Percentiles rank a stretch among this genome's conserved stretches.
Evolutionary conservation across 1,140 invertebrate species (phyloP).

Genomic region (Helicoverpa armigera): DNA sequence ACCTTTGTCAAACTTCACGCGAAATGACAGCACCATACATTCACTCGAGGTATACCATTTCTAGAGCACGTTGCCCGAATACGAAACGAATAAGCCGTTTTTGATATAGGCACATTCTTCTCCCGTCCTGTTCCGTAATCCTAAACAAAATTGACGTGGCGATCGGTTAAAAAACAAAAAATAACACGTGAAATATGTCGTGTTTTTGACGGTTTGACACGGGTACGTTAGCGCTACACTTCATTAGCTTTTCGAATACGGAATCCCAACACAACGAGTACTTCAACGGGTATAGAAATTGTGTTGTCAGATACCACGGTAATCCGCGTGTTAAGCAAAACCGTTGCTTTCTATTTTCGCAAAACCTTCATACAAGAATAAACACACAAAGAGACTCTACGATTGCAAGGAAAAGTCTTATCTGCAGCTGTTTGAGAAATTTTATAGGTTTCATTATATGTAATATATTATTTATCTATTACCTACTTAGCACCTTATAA

Average conservation of each 20-base stretch:
- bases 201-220: conserved; percentile 83
- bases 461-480: no score
- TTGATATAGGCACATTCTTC: conserved; percentile 33
- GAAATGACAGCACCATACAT: conserved; percentile 66
- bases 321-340: conserved; percentile 18
- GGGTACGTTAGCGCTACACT: conserved; percentile 81
- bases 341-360: conserved; percentile 1
- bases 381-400: conserved; percentile 7
- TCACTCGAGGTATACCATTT: conserved; percentile 38
- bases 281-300: conserved; percentile 33
- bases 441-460: no score
- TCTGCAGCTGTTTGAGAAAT: not conserved
- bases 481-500: no score
- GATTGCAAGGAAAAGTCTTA: not conserved
- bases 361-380: conserved; percentile 19
- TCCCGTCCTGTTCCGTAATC: conserved; percentile 61
- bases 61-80: conserved; percentile 15
- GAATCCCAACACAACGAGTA: conserved; percentile 51
- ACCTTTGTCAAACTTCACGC: conserved; percentile 71
- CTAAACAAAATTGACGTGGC: conserved; percentile 75
- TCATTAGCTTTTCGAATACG: conserved; percentile 77
- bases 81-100: conserved; percentile 41
- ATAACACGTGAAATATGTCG: conserved; percentile 79
- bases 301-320: not conserved
- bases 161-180: conserved; percentile 74